Evolutionary conservation across 2,113 vertebrate genomes (phyloP).

Genomic region (Penelope pileata): DNA sequence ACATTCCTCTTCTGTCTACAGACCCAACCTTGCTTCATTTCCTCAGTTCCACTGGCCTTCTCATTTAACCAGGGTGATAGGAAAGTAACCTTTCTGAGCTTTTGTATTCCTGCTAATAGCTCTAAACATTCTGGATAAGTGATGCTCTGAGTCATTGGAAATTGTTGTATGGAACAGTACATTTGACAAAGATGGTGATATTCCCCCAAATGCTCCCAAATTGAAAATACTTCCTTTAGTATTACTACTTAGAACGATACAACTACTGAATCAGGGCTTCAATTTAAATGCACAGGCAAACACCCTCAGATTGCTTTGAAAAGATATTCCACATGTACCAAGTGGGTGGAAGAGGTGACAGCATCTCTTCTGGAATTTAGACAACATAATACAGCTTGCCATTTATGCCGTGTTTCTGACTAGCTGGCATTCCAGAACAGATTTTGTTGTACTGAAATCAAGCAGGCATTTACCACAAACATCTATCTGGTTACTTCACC

Average conservation of each 20-base stretch:
- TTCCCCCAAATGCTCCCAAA: neutral
- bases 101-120: neutral
- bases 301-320: slow-evolving; percentile 15
- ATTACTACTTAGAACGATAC: neutral
- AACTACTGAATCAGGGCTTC: slow-evolving; percentile 27
- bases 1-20: neutral
- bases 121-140: neutral
- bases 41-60: neutral
- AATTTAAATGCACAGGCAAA: slow-evolving; percentile 9
- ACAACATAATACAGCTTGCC: neutral
- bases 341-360: slow-evolving; percentile 52
- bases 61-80: neutral
- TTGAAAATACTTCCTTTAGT: slow-evolving; percentile 21
- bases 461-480: neutral
- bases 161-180: neutral
- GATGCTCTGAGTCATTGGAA: neutral
- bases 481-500: neutral
- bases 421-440: neutral
- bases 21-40: neutral
- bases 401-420: neutral
- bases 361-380: neutral
- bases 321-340: neutral
- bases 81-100: neutral
- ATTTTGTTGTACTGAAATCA: neutral
- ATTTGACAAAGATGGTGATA: neutral